phyloP scores from a whole-genome alignment of 1,140 invertebrate genomes.

The Drosophila littoralis region DNA sequence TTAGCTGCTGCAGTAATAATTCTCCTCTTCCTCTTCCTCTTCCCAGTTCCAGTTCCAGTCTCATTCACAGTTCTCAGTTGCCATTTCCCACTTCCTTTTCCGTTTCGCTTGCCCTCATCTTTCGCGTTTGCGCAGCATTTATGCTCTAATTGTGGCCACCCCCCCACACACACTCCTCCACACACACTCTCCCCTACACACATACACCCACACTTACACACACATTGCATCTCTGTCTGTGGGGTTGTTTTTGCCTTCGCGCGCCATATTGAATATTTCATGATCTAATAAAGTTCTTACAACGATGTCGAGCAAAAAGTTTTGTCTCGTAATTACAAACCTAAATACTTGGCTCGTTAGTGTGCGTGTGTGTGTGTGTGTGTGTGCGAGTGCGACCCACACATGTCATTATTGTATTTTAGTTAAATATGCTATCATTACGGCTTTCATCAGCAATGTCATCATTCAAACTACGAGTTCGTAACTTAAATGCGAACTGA shows the following conservation, averaged over 20 bases:
- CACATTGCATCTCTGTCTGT: background rate
- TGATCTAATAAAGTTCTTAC: conserved; percentile 81
- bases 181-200: conserved; percentile 15
- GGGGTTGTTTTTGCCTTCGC: conserved; percentile 55
- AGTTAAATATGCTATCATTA: conserved; percentile 79
- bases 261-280: conserved; percentile 83
- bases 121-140: conserved; percentile 74
- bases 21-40: background rate
- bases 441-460: conserved; percentile 77
- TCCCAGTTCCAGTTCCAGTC: background rate
- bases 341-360: conserved; percentile 45
- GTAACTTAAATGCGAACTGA: conserved; percentile 53
- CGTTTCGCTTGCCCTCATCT: background rate
- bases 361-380: conserved; percentile 29
- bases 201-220: background rate
- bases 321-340: conserved; percentile 49
- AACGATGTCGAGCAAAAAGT: conserved; percentile 57
- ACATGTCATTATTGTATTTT: conserved; percentile 61
- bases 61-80: background rate
- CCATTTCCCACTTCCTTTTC: background rate
- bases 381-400: conserved; percentile 23
- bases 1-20: conserved; percentile 1
- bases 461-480: conserved; percentile 73
- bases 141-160: conserved; percentile 75
- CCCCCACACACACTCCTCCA: conserved; percentile 15